Base-by-base conservation (phyloP, 2,888 invertebrate species). In the Aleiodes testaceus region DNA sequence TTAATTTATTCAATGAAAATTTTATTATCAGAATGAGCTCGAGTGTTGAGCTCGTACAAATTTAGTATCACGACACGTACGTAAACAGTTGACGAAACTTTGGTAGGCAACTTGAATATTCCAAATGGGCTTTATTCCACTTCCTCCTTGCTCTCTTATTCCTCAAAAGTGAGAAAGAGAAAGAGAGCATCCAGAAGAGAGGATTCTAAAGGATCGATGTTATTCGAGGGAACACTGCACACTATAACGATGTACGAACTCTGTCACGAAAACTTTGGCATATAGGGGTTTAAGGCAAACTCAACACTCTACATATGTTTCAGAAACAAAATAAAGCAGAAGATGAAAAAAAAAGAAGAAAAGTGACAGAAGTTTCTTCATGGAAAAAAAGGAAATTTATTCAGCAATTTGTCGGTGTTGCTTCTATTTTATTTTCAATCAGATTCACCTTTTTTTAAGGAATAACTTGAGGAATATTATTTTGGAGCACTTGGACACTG, bases 1-100 rank as follows among this genome's bases (percentile, higher is more conserved):
- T 49, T 16, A 49, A 49, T 49, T 49, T 49, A 49, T 49, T 49
- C 49, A 49, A 49, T 49, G 49, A 49, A 49, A 49, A 49, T 49
- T 49, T 49, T 49, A 49, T n/a, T 16, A 16, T 49, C 14, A n/a
- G 11, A 49, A 49, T 49, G 49, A 16, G 7, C 49, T 14, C 6
- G 49, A 16, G 49, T 49, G 16, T 49, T 49, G 16, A 49, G 49
- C 49, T 49, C n/a, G n/a, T 49, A 49, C 14, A 16, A 49, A 16
- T 49, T 49, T 49, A 49, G 49, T 49, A 49, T 16, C 49, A 49
- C 16, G 16, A 16, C 49, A 49, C 16, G 49, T 49, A 49, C 49
- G 49, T 49, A 49, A 49, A 49, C 49, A 14, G 49, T 49, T 16
- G 49, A 49, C 49, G 16, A 49, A 49, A 49, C 49, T 49, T 47